These are phyloP conservation scores for Spatulosminthurus flaviceps DNA, from an alignment of 2,888 invertebrate species.

Conservation along the genomic window DNA sequence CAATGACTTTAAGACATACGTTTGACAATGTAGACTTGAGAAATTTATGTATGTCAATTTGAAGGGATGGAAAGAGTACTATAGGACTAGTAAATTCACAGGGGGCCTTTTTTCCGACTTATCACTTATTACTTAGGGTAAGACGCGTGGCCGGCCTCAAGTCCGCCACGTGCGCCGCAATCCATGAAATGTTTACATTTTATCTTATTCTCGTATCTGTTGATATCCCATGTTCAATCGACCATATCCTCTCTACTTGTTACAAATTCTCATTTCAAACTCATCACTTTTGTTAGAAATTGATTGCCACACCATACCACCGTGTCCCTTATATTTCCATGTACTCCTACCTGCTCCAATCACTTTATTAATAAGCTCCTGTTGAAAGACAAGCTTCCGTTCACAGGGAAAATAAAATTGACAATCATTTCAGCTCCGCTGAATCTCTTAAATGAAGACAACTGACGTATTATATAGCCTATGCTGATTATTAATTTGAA, in stretches of 20 bases:
- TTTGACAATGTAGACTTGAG: too few species aligned
- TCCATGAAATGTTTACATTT: constrained; percentile 61
- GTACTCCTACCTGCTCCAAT: background rate
- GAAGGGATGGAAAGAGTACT: background rate
- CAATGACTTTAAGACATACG: constrained; percentile 27
- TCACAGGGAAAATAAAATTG: too few species aligned
- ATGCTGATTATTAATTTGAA: too few species aligned
- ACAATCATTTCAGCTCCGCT: too few species aligned
- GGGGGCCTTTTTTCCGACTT: constrained; percentile 51
- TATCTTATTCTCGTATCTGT: constrained; percentile 53
- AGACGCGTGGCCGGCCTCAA: constrained; percentile 50
- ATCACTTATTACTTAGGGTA: constrained; percentile 51
- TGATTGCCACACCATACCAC: too few species aligned
- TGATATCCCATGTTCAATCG: constrained; percentile 53
- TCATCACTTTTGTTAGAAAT: background rate
- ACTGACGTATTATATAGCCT: too few species aligned
- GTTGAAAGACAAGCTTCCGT: too few species aligned
- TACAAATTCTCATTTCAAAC: constrained; percentile 39
- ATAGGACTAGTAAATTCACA: constrained; percentile 27
- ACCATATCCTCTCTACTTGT: constrained; percentile 43
- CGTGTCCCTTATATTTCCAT: too few species aligned
- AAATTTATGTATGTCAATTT: background rate
- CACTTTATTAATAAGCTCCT: background rate
- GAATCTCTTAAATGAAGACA: too few species aligned
- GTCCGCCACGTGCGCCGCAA: constrained; percentile 52